Conservation (phyloP, 2,888 invertebrate genomes). For the Gordius sp. region DNA sequence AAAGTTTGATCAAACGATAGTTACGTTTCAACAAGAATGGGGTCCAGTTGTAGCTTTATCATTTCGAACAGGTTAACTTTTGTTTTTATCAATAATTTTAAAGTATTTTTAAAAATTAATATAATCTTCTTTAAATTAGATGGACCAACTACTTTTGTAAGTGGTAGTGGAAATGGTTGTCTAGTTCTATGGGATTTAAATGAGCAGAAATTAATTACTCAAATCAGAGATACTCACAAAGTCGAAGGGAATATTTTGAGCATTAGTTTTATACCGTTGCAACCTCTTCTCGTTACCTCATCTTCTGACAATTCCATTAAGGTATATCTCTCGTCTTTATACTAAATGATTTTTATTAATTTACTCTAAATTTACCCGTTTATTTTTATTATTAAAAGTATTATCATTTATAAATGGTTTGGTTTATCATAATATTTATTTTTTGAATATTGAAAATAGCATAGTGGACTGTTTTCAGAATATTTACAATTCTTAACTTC, state of each 20-base stretch:
- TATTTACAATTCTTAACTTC: too few species aligned
- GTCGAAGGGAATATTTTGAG: not conserved
- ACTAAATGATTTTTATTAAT: not conserved
- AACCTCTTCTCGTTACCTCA: conserved; percentile 6
- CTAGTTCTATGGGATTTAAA: conserved; percentile 6
- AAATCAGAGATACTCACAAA: not conserved
- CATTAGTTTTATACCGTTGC: not conserved
- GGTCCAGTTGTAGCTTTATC: not conserved
- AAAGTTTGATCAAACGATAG: not conserved
- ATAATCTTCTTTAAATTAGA: not conserved
- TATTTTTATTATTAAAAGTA: not conserved
- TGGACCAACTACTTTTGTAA: not conserved
- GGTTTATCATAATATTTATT: too few species aligned
- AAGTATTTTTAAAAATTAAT: not conserved
- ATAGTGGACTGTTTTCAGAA: too few species aligned
- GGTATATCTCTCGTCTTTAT: not conserved
- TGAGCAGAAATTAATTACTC: too few species aligned
- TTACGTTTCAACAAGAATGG: not conserved
- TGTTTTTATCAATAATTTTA: not conserved
- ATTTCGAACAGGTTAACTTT: conserved; percentile 13
- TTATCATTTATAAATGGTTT: too few species aligned
- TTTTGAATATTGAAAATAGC: too few species aligned
- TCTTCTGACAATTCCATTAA: not conserved
- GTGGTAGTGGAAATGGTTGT: not conserved
- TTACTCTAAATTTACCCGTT: not conserved